Evolutionary conservation across 2,797 vertebrate species (phyloP), one percentile per base, ranked within the genome.

Genomic region (Lutjanus argentimaculatus): DNA sequence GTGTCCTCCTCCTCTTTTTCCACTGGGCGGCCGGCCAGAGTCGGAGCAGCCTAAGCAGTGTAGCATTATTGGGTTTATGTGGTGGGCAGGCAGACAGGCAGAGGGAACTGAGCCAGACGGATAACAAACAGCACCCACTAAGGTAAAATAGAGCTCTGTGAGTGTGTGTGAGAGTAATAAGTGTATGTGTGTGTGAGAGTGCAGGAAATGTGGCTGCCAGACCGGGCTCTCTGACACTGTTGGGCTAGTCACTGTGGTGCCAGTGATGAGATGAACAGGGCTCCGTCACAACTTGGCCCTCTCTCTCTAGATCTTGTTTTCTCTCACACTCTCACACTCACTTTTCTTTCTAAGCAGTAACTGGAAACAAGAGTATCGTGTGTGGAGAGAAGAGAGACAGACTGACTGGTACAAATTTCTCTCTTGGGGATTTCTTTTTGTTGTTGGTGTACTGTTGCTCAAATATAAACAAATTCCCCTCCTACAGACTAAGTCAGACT

Each of bases 171-270:
- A 48, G 86, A 66, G 89, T 75, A 36, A 36, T 36, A 36, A 67
- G 83, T 65, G 61, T n/a, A 57, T 62, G 66, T 57, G 65, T 45
- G 68, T 57, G 72, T 30, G 55, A 48, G 86, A 66, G 89, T 75
- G 80, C 75, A 89, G 94, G 95, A 96, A 91, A 80, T 85, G 30
- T 61, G 84, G 63, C 85, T 93, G 90, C 92, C 93, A 91, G 90
- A 91, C 93, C 62, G 58, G 88, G 85, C 89, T 90, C 85, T 82
- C 86, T 89, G 78, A 89, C 94, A 96, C 92, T 84, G 79, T 74
- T 30, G 91, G 94, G 90, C 94, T 88, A 94, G 95, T 90, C 93
- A 83, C 48, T n/a, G 80, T 85, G 92, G 94, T 96, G 95, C 94
- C 95, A 92, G 91, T 83, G 85, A 92, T 91, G 91, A 88, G 74